phyloP scores from a whole-genome alignment of 2,888 invertebrate genomes.

The Syrphus vitripennis region DNA sequence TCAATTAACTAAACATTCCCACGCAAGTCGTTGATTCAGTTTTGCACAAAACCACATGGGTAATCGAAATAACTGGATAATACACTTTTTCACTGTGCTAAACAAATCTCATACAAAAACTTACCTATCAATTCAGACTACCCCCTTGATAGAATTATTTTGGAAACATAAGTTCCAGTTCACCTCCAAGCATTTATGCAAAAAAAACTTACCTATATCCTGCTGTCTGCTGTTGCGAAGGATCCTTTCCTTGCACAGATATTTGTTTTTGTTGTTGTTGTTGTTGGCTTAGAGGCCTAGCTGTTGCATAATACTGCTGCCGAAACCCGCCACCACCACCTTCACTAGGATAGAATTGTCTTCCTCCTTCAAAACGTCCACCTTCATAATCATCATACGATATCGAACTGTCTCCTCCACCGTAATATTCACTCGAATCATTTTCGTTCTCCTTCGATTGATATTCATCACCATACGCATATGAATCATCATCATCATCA shows the following conservation, averaged over 20 bases:
- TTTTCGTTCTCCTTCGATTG: slow-evolving; percentile 22
- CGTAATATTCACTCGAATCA: slow-evolving; percentile 39
- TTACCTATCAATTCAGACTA: too few relatives aligned
- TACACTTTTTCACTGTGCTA: too few relatives aligned
- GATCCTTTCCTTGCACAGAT: background rate
- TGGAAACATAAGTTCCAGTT: background rate
- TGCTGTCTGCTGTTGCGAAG: background rate
- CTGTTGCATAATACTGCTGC: slow-evolving; percentile 51
- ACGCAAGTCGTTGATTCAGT: too few relatives aligned
- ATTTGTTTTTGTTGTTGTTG: too few relatives aligned
- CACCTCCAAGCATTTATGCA: background rate
- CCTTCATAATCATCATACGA: slow-evolving; percentile 59
- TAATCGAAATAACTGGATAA: too few relatives aligned
- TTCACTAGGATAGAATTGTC: slow-evolving; percentile 55
- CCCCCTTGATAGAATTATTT: background rate
- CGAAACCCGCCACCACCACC: slow-evolving; percentile 15
- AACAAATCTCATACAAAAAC: too few relatives aligned
- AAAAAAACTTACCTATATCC: slow-evolving; percentile 36
- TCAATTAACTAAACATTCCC: too few relatives aligned
- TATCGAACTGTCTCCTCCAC: slow-evolving; percentile 15
- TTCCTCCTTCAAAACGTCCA: slow-evolving; percentile 48
- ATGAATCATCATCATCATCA: slow-evolving; percentile 17
- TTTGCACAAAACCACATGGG: too few relatives aligned
- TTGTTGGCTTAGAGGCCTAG: slow-evolving; percentile 2
- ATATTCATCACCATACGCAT: slow-evolving; percentile 32